phyloP scores from a whole-genome alignment of 1,140 invertebrate genomes.

The Eciton burchellii region DNA sequence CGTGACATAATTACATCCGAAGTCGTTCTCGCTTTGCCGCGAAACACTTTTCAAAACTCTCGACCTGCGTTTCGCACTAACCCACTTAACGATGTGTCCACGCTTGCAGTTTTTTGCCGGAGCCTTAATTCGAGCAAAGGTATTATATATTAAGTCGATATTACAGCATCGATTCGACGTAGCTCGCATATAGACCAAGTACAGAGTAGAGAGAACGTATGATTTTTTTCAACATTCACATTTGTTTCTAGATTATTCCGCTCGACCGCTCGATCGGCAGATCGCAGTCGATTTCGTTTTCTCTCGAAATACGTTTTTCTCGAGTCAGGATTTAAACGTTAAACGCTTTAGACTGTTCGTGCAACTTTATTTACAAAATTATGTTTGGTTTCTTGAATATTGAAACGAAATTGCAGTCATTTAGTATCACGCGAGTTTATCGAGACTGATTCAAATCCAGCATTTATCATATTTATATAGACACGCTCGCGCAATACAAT shows the following conservation, averaged over 20 bases:
- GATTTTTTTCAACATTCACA: slow-evolving; percentile 22
- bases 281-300: slow-evolving; percentile 17
- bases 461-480: background rate
- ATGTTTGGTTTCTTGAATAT: background rate
- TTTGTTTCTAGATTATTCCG: slow-evolving; percentile 26
- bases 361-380: background rate
- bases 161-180: slow-evolving; percentile 67
- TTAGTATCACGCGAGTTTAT: background rate
- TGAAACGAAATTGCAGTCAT: background rate
- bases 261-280: slow-evolving; percentile 11
- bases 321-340: background rate
- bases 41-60: slow-evolving; percentile 8
- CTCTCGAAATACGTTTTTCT: background rate
- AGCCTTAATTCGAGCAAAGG: slow-evolving; percentile 75
- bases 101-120: slow-evolving; percentile 77
- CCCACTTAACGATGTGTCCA: slow-evolving; percentile 75
- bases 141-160: slow-evolving; percentile 76
- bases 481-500: background rate
- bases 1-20: background rate
- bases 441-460: background rate
- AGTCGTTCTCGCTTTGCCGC: background rate
- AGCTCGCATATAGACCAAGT: slow-evolving; percentile 65
- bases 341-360: background rate
- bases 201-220: slow-evolving; percentile 62
- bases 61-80: slow-evolving; percentile 52